Conservation (phyloP, 2,888 invertebrate genomes). For the Morpho deidamia region DNA sequence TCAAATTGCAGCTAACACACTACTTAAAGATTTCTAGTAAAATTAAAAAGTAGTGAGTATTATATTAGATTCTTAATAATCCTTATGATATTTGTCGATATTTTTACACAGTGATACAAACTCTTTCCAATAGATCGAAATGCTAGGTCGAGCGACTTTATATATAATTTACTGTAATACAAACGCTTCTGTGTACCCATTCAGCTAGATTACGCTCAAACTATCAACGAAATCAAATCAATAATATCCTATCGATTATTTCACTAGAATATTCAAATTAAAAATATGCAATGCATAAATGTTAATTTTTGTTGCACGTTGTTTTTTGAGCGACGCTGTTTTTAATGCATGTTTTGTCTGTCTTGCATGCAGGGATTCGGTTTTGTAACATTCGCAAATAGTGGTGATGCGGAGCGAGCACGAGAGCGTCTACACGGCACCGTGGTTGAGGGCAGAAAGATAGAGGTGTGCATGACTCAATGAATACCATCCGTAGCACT, state of each 20-base stretch:
- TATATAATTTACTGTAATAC: constrained; percentile 66
- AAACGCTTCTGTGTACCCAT: constrained; percentile 77
- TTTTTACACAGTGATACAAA: constrained; percentile 47
- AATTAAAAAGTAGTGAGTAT: constrained; percentile 55
- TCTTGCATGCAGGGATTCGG: constrained; percentile 99
- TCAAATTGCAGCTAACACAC: constrained; percentile 75
- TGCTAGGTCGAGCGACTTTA: constrained; percentile 64
- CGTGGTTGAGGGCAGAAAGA: constrained; percentile 99
- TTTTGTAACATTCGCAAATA: constrained; percentile 99
- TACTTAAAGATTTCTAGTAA: constrained; percentile 52
- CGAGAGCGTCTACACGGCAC: constrained; percentile 99
- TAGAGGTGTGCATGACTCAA: constrained; percentile 99
- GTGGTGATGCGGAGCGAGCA: constrained; percentile 99
- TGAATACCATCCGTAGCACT: constrained; percentile 81
- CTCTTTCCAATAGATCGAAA: constrained; percentile 61
- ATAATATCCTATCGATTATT: constrained; percentile 68
- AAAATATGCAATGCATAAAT: constrained; percentile 80
- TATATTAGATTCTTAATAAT: constrained; percentile 46
- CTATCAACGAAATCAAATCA: constrained; percentile 72
- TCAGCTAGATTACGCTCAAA: constrained; percentile 78
- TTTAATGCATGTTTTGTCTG: constrained; percentile 97
- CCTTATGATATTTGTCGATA: constrained; percentile 35
- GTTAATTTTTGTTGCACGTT: constrained; percentile 87
- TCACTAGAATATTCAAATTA: constrained; percentile 70
- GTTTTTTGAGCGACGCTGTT: constrained; percentile 87